These are phyloP conservation scores for Arrhamphus sclerolepis DNA, from an alignment of 2,797 vertebrate genomes.

Conservation along the genomic window DNA sequence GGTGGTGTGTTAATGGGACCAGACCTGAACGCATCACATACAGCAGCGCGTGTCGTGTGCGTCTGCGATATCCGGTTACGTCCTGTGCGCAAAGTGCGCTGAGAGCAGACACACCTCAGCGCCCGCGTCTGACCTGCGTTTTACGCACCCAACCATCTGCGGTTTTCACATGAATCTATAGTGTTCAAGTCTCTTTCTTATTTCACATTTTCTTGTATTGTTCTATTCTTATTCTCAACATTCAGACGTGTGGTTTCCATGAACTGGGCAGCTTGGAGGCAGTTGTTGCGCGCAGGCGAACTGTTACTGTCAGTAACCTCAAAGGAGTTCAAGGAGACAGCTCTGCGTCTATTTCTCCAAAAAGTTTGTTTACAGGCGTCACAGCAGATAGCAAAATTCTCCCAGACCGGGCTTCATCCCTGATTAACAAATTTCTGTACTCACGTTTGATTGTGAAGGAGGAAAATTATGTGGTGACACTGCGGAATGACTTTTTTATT, in stretches of 20 bases:
- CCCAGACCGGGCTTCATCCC: not conserved
- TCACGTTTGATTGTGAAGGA: not conserved
- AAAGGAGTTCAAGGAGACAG: not conserved
- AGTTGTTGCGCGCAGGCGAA: too few species aligned
- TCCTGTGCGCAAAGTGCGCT: conserved; percentile 14
- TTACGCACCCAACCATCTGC: conserved; percentile 36
- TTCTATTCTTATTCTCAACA: too few species aligned
- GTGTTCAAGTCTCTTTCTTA: not conserved
- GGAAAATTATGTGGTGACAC: not conserved
- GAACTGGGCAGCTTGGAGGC: too few species aligned
- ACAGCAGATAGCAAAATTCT: not conserved
- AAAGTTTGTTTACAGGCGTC: not conserved
- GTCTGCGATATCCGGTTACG: not conserved
- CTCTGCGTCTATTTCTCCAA: not conserved
- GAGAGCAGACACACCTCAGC: conserved; percentile 64
- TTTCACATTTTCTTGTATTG: too few species aligned
- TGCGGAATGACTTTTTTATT: conserved; percentile 1
- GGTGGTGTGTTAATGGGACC: too few species aligned
- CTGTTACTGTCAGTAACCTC: not conserved
- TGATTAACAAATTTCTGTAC: not conserved
- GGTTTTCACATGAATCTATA: not conserved
- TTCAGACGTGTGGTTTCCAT: too few species aligned
- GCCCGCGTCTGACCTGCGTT: too few species aligned
- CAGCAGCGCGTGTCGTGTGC: conserved; percentile 6
- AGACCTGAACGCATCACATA: too few species aligned